Evolutionary conservation across 2,113 vertebrate species (phyloP), one percentile per base, ranked within the genome.

Genomic region (Malaclemys terrapin): DNA sequence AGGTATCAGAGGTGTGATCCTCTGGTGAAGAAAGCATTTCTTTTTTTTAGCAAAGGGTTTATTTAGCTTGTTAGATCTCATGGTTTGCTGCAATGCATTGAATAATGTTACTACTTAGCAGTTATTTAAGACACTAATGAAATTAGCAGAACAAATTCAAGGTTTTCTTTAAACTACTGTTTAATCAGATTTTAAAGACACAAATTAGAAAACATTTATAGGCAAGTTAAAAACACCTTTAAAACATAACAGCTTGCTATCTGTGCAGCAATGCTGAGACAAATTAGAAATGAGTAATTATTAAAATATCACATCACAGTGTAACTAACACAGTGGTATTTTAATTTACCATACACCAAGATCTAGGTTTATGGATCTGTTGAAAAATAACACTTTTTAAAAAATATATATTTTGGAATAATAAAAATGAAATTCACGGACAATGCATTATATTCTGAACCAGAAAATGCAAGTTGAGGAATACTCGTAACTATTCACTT

Each of bases 331-430:
- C 79, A 96, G 85, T 97, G 95, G 81, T 91, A 97, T 93, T 97
- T 97, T 78, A 62, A 92, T 86, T 92, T 92, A 97, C 96, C 94
- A 84, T 91, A 97, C 96, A 96, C 90, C 93, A 93, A 97, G 93
- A 97, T 95, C 97, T 88, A 96, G 78, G 91, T 92, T 96, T 96
- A 97, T 95, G 97, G 97, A 98, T 96, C 93, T 97, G 97, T 96
- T 98, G 96, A 98, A 98, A 98, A 98, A 98, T 98, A 98, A 98
- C 97, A 96, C 95, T 98, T 98, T 97, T 98, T 98, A 47, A 98
- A 98, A 98, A 98, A 98, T 98, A 98, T 98, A 98, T 97, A 98
- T 97, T 97, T 97, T 98, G 89, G 96, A 98, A 96, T 98, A 97
- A 97, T 96, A 98, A 98, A 98, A 98, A 98, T 95, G 94, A 97